Conservation (phyloP, 2,888 invertebrate species). For the Drosophila subquinaria region DNA sequence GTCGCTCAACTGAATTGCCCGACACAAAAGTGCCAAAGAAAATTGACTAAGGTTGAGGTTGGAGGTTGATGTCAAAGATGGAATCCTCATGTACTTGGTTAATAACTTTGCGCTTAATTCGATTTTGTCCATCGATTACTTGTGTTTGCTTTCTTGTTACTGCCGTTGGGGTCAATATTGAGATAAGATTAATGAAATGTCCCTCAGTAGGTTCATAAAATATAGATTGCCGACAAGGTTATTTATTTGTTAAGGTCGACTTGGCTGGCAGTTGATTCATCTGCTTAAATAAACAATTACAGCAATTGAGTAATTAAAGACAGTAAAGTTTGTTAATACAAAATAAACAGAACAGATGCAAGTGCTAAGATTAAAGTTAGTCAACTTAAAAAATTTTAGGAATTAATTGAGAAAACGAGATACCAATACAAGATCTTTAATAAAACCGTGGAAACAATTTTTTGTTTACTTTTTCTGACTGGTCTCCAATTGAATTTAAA, state of each 20-base stretch:
- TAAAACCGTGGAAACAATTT: no score
- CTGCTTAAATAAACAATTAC: constrained; percentile 3
- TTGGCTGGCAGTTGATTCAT: background rate
- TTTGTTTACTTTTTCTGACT: no score
- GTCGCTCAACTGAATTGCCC: constrained; percentile 43
- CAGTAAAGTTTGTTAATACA: background rate
- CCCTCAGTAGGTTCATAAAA: constrained; percentile 18
- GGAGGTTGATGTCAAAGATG: constrained; percentile 8
- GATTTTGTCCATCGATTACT: constrained; percentile 41
- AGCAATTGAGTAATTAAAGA: constrained; percentile 9
- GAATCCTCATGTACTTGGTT: constrained; percentile 25
- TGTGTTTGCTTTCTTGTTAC: constrained; percentile 15
- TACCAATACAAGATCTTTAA: no score
- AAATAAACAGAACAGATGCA: background rate
- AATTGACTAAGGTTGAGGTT: constrained; percentile 14
- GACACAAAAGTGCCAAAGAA: constrained; percentile 28
- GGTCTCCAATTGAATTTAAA: no score
- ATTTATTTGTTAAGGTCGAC: constrained; percentile 5
- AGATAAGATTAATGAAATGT: constrained; percentile 24
- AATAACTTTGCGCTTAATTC: constrained; percentile 43
- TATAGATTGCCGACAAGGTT: background rate
- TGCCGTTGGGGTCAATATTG: constrained; percentile 4
- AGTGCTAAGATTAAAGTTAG: background rate
- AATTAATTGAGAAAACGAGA: no score
- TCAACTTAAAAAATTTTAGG: background rate